phyloP scores from a whole-genome alignment of 1,140 invertebrate genomes.

The Whitmania pigra region DNA sequence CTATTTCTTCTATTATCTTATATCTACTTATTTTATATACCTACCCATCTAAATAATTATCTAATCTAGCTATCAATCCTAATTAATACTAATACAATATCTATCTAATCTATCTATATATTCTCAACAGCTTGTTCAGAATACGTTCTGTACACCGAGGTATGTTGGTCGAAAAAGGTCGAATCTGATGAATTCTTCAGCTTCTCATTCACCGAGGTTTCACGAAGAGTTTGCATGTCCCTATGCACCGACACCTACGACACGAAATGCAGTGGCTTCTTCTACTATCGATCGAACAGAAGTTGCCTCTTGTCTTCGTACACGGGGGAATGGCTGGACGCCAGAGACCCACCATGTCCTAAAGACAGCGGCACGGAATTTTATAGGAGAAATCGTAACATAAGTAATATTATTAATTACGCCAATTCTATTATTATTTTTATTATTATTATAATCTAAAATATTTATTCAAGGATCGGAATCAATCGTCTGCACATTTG shows the following conservation, averaged over 20 bases:
- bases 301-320: slow-evolving; percentile 7
- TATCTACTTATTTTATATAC: too few relatives aligned
- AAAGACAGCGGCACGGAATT: slow-evolving; percentile 8
- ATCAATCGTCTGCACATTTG: neutral
- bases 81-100: too few relatives aligned
- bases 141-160: neutral
- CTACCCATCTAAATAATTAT: too few relatives aligned
- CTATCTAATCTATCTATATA: too few relatives aligned
- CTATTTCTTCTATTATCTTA: too few relatives aligned
- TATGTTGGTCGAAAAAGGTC: neutral
- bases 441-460: neutral
- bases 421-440: neutral
- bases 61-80: too few relatives aligned
- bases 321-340: slow-evolving; percentile 15
- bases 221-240: neutral
- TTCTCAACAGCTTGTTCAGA: slow-evolving; percentile 10
- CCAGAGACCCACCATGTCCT: neutral
- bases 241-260: slow-evolving; percentile 12
- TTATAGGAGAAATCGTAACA: slow-evolving; percentile 4
- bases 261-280: slow-evolving; percentile 10
- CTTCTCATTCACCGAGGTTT: neutral
- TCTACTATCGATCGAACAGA: neutral
- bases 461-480: neutral
- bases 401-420: neutral
- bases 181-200: neutral